phyloP scores from a whole-genome alignment of 2,888 invertebrate species.

The Anaspis maculata region DNA sequence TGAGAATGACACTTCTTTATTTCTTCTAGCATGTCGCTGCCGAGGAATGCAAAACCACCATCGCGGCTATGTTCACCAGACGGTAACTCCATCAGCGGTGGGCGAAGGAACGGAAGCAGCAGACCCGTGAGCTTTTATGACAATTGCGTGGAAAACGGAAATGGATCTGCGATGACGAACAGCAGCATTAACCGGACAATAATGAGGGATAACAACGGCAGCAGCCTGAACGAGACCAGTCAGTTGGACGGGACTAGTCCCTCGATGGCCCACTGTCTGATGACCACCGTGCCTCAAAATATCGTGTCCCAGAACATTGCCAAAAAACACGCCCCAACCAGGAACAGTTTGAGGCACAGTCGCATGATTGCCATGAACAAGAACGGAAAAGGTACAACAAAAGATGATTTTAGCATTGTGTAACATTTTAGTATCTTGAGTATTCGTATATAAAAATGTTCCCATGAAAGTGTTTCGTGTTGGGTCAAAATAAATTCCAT shows the following conservation, averaged over 20 bases:
- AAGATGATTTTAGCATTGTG: slow-evolving; percentile 1
- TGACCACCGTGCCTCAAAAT: slow-evolving; percentile 63
- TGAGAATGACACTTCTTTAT: too few relatives aligned
- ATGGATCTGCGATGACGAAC: slow-evolving; percentile 5
- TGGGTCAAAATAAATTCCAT: too few relatives aligned
- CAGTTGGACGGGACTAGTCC: slow-evolving; percentile 30
- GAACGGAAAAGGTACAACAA: slow-evolving; percentile 44
- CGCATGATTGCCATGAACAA: slow-evolving; percentile 60
- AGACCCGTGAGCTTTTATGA: slow-evolving; percentile 44
- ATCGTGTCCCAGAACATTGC: slow-evolving; percentile 54
- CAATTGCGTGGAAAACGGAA: slow-evolving; percentile 30
- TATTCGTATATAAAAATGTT: too few relatives aligned
- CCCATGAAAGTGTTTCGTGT: too few relatives aligned
- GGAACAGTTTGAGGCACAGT: slow-evolving; percentile 60
- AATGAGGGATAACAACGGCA: slow-evolving; percentile 1
- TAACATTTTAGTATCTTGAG: too few relatives aligned
- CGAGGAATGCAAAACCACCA: too few relatives aligned
- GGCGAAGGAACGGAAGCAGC: slow-evolving; percentile 24
- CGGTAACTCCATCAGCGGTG: slow-evolving; percentile 1
- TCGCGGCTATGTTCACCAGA: too few relatives aligned
- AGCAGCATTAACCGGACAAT: slow-evolving; percentile 9
- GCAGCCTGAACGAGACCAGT: slow-evolving; percentile 10
- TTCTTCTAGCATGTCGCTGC: not conserved
- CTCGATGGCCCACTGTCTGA: slow-evolving; percentile 47
- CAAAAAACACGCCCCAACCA: slow-evolving; percentile 58